A percentile compares a stretch with the other conserved stretches of the same genome.
Evolutionary conservation across 2,888 invertebrate genomes (phyloP).

Genomic region (Steromphala cineraria): DNA sequence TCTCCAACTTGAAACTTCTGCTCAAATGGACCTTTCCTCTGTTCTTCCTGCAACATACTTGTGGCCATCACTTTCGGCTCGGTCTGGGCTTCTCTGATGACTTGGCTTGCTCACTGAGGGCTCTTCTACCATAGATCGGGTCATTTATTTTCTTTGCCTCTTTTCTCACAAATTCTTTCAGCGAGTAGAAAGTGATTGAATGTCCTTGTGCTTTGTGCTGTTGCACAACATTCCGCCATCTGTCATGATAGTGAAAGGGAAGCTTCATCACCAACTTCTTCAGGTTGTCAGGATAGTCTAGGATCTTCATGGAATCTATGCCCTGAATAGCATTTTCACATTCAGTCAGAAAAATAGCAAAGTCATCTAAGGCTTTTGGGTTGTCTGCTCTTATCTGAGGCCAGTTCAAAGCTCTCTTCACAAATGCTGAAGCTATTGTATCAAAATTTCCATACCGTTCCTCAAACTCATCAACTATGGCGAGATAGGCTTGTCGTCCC

Average conservation of each 20-base stretch:
- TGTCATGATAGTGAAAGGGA: conserved; percentile 9
- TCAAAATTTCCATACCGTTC: conserved; percentile 27
- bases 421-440: conserved; percentile 26
- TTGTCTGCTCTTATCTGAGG: conserved; percentile 12
- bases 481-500: conserved; percentile 18
- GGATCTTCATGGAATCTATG: neutral
- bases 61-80: no score
- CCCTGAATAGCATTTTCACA: conserved; percentile 15
- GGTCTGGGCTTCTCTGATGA: no score
- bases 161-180: conserved; percentile 22
- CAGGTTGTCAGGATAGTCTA: conserved; percentile 27
- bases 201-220: neutral
- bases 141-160: conserved; percentile 30
- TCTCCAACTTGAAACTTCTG: no score
- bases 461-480: conserved; percentile 25
- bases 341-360: conserved; percentile 11
- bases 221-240: conserved; percentile 15
- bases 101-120: neutral
- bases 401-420: conserved; percentile 32
- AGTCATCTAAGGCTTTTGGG: conserved; percentile 7
- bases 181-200: neutral
- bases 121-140: conserved; percentile 13
- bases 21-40: no score
- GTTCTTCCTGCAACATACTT: no score
- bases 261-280: neutral